Evolutionary conservation across 2,797 vertebrate genomes (phyloP), one percentile per base, ranked within the genome.

Genomic region (Fistularia tabacaria): DNA sequence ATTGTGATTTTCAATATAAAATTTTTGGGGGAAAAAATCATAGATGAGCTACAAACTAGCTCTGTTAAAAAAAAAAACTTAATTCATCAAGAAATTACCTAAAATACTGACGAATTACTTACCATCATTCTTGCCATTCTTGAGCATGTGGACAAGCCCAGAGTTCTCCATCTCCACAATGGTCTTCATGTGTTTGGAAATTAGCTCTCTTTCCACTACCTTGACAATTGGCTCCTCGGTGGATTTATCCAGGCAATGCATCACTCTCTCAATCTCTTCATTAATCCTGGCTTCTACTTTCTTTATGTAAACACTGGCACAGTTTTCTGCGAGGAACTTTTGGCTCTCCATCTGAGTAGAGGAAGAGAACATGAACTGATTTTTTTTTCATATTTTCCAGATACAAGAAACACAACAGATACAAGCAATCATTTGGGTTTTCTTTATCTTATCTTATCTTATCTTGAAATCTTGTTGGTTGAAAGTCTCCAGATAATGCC

Each of bases 141-240:
- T 98, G 69, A 98, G 90, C 96, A 98, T 98, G 83, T 98, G 95
- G 61, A 98, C 96, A 54, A 98, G 86, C 14, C 96, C 96, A 7
- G 96, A 98, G 85, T 98, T 98, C 80, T 98, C 96, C 96, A 98
- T 98, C 89, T 98, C 96, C 72, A 98, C 96, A 46, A 98, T 98
- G 36, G 96, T 98, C 85, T 98, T 98, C 96, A 98, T 98, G 83
- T 98, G 96, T 80, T 98, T 98, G 63, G 96, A 98, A 81, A 98
- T 98, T 71, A 98, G 95, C 62, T 98, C 95, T 13, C 95, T 88
- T 74, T 98, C 96, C 68, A 98, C 96, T 76, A 98, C 96, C 72
- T 97, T 97, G 57, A 98, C 95, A 66, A 98, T 98, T 1, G 96
- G 96, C 74, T 98, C 96, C 83, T 98, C 95, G 0, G 95, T 98